These are phyloP conservation scores for Spinus pinus DNA, from an alignment of 2,797 vertebrate species.

Conservation along the genomic window DNA sequence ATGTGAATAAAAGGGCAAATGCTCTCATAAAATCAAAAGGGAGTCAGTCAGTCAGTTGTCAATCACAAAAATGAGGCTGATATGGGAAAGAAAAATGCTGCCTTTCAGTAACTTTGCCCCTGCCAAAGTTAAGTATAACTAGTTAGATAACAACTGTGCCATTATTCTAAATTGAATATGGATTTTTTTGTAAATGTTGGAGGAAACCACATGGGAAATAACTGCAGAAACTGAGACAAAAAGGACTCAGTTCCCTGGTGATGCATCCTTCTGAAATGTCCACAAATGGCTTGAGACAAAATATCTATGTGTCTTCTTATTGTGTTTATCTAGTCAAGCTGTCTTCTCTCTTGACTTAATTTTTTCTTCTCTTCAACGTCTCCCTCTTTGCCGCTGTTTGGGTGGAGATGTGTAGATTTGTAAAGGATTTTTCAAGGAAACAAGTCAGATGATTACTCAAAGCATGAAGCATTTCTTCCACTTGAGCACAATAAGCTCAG, in stretches of 20 bases:
- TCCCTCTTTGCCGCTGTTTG: neutral
- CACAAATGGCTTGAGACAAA: neutral
- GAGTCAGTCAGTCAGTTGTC: neutral
- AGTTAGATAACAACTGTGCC: neutral
- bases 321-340: neutral
- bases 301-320: neutral
- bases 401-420: neutral
- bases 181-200: neutral
- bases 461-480: neutral
- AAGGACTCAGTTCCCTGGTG: neutral
- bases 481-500: neutral
- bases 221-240: neutral
- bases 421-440: neutral
- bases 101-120: neutral
- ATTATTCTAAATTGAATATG: neutral
- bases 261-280: neutral
- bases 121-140: neutral
- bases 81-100: neutral
- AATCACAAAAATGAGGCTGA: neutral
- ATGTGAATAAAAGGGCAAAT: neutral
- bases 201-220: neutral
- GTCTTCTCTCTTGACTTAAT: neutral
- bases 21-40: neutral
- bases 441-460: neutral
- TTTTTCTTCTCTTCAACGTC: neutral